Conservation (phyloP, 2,888 invertebrate genomes). For the Papilio protenor region DNA sequence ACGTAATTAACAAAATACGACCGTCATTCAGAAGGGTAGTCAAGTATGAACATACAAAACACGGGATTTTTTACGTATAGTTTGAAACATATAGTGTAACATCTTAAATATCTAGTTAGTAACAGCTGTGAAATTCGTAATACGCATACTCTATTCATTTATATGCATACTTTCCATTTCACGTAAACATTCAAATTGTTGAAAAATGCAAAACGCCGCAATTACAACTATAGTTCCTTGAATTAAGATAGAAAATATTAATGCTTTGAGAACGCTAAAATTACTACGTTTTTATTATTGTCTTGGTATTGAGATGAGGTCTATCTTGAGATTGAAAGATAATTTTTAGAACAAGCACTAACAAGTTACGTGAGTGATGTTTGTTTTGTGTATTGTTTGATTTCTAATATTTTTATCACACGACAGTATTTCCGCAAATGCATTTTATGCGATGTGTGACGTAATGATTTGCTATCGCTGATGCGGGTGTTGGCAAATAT, state of each 20-base stretch:
- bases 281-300: neutral
- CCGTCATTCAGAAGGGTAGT: too few species aligned
- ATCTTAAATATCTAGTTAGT: neutral
- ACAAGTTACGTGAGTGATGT: neutral
- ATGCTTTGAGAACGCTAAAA: neutral
- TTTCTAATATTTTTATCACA: neutral
- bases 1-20: neutral
- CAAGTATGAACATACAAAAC: neutral
- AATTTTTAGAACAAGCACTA: neutral
- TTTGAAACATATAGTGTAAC: neutral
- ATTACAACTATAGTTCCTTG: conserved; percentile 15
- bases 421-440: conserved; percentile 1
- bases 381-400: neutral
- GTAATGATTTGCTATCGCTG: neutral
- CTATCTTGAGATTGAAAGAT: too few species aligned
- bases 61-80: neutral
- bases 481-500: conserved; percentile 25
- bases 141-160: conserved; percentile 21
- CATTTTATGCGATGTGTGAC: neutral
- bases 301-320: too few species aligned
- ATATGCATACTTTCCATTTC: conserved; percentile 15
- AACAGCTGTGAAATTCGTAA: neutral
- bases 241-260: conserved; percentile 17
- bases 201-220: conserved; percentile 28
- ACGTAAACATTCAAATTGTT: conserved; percentile 10